Base-by-base conservation (phyloP, 2,797 vertebrate genomes). In the Simalia tracyae region DNA sequence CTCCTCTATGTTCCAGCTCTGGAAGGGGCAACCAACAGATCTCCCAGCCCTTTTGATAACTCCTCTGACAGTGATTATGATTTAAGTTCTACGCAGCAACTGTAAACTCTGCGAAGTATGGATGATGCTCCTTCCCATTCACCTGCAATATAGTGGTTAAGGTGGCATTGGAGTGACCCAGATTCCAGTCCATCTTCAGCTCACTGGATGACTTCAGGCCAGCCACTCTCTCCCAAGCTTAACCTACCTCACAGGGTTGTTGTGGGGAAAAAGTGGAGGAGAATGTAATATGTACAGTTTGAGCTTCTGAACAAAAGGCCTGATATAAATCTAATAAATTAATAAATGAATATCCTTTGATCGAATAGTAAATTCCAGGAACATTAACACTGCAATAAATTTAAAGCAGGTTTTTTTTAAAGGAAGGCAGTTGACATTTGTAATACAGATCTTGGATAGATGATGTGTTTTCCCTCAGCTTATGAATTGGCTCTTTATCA, bases 21-120 rank as follows among this genome's bases (percentile, higher is more conserved):
- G 92, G 97, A 97, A 93, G 93, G 95, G 0, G 36, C 89, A 90
- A 94, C 94, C 0, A 26, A 11, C 87, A 93, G 0, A 68, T 61
- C 92, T 19, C 95, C 96, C 54, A 88, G 93, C 28, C 97, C 95
- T 28, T 93, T 86, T 0, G 97, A 98, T 1, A 97, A 97, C 85
- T 97, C 97, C 63, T 98, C 97, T 0, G 97, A 98, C 72, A 97
- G 97, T 0, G 97, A 98, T 94, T 98, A 98, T 0, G 97, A 98
- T 46, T 95, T 98, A 61, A 94, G 95, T 0, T 93, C 93, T 0
- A 94, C 97, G 4, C 95, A 93, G 93, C 95, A 95, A 66, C 84
- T 97, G 88, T 98, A 85, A 95, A 28, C 50, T 42, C 54, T 2
- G 3, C 36, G 19, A 84, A 63, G 87, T 91, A 88, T 61, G 88